Evolutionary conservation across 2,113 vertebrate species (phyloP).

Genomic region (Physeter macrocephalus): DNA sequence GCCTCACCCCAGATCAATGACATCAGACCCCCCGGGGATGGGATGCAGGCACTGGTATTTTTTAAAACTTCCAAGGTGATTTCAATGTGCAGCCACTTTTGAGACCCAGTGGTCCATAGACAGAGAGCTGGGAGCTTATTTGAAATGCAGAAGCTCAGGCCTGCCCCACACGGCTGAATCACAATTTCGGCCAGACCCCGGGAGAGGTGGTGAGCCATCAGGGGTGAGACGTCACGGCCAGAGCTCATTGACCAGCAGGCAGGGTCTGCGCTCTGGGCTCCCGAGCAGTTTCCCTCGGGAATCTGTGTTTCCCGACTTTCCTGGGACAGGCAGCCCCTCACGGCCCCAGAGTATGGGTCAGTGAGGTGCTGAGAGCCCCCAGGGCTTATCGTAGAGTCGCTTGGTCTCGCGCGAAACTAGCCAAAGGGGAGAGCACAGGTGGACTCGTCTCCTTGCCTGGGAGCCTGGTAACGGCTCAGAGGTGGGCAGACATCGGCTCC

Average conservation of each 20-base stretch:
- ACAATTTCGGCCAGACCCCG: not conserved
- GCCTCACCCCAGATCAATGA: not conserved
- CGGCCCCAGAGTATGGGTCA: accelerated
- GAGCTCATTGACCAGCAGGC: not conserved
- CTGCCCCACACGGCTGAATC: accelerated
- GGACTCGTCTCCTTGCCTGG: not conserved
- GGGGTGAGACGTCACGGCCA: accelerated
- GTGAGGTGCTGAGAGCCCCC: accelerated
- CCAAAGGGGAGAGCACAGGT: accelerated
- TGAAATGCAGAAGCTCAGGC: not conserved
- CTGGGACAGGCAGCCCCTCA: not conserved
- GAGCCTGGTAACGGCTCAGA: not conserved
- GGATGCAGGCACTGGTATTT: not conserved
- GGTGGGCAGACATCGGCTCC: not conserved
- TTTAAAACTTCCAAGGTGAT: not conserved
- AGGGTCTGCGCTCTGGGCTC: not conserved
- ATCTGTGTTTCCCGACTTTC: not conserved
- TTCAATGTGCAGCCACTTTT: not conserved
- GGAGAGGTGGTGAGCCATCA: no score
- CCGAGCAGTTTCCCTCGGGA: accelerated
- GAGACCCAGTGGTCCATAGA: accelerated
- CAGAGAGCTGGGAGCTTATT: not conserved
- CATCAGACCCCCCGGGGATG: not conserved
- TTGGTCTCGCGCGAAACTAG: not conserved
- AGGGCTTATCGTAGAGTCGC: accelerated